phyloP scores from a whole-genome alignment of 2,797 vertebrate genomes.

The Crypturellus tataupa region DNA sequence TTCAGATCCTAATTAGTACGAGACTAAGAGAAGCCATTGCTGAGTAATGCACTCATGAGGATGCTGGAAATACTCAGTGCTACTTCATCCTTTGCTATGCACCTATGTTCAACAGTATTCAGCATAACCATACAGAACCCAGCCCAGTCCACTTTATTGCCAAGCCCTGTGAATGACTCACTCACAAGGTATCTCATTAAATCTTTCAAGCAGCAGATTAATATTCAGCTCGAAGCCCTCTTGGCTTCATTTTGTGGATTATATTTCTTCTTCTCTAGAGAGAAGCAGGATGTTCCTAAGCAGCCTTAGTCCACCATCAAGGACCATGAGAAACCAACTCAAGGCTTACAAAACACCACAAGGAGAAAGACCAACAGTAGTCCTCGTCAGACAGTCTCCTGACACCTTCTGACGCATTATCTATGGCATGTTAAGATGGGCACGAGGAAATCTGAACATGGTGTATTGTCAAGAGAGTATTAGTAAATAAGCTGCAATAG shows the following conservation, averaged over 20 bases:
- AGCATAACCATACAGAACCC: not conserved
- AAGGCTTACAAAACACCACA: not conserved
- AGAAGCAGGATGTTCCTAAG: not conserved
- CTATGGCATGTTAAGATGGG: not conserved
- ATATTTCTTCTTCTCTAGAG: not conserved
- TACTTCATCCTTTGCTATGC: not conserved
- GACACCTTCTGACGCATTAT: not conserved
- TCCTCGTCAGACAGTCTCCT: not conserved
- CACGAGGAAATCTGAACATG: not conserved
- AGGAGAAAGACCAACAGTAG: not conserved
- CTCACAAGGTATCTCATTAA: not conserved
- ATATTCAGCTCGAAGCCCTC: not conserved
- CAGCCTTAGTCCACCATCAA: not conserved
- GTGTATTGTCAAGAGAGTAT: not conserved
- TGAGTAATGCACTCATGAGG: not conserved
- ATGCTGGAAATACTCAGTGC: constrained; percentile 5
- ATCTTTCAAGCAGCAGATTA: not conserved
- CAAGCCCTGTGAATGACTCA: not conserved
- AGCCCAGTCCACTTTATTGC: not conserved
- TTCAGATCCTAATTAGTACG: not conserved
- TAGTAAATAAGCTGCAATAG: not conserved
- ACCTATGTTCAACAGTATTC: fast-evolving
- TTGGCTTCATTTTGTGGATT: not conserved
- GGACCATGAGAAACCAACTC: not conserved
- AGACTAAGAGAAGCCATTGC: not conserved